Evolutionary conservation across 1,140 invertebrate genomes (phyloP).

Genomic region (Drosophila ercepeae): DNA sequence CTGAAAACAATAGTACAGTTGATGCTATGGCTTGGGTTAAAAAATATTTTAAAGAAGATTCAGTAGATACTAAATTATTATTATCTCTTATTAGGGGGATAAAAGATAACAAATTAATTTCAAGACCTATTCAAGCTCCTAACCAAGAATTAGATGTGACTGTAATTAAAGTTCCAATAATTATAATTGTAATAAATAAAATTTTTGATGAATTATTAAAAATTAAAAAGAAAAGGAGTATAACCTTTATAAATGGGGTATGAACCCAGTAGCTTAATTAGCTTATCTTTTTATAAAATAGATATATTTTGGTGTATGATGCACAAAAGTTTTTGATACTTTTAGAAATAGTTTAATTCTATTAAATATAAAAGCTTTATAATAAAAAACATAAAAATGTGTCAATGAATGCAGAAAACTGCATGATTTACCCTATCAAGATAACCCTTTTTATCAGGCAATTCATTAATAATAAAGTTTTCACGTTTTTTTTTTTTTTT

Average conservation of each 20-base stretch:
- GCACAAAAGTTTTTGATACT: constrained; percentile 86
- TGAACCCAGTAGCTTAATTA: too few relatives aligned
- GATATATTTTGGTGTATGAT: constrained; percentile 84
- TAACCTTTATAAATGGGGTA: constrained; percentile 84
- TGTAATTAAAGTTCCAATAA: constrained; percentile 84
- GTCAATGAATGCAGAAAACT: too few relatives aligned
- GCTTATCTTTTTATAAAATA: too few relatives aligned
- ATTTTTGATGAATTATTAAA: constrained; percentile 83
- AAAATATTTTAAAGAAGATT: constrained; percentile 86
- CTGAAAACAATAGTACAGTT: constrained; percentile 83
- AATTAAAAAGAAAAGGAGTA: constrained; percentile 84
- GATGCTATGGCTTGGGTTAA: constrained; percentile 84
- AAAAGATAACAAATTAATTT: too few relatives aligned
- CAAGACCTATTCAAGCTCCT: too few relatives aligned
- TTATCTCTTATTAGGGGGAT: too few relatives aligned
- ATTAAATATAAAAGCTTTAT: constrained; percentile 83
- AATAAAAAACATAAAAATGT: constrained; percentile 18
- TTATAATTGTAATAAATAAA: constrained; percentile 84
- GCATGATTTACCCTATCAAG: constrained; percentile 85
- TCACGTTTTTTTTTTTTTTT: constrained; percentile 66
- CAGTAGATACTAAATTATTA: too few relatives aligned
- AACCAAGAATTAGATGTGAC: too few relatives aligned
- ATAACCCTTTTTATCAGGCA: constrained; percentile 85
- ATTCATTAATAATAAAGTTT: constrained; percentile 79
- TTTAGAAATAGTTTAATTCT: constrained; percentile 85